Evolutionary conservation across 1,140 invertebrate genomes (phyloP), one percentile per base, ranked within the genome.

Genomic region (Lutraria rhynchaena): DNA sequence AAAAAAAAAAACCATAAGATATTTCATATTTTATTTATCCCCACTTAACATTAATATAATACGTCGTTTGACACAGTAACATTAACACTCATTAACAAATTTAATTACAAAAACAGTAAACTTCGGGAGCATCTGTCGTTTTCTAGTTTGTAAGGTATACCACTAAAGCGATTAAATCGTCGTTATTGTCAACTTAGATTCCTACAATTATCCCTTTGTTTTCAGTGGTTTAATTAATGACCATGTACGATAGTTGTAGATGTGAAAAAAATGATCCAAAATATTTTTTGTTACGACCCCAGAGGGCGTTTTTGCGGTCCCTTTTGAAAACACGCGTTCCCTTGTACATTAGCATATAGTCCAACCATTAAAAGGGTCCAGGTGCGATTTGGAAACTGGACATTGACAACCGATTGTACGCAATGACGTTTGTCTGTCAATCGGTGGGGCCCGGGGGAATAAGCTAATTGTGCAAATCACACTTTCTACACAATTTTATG

Each of bases 401-500:
- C 37, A 5, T 60, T 61, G 73, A 75, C 73, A 58, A 44, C 17
- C 19, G 31, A 41, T 75, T 49, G 37, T 57, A 35, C 61, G 63
- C 46, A 44, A 61, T 75, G 73, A 61, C 73, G 44, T 75, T 19
- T 22, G 19, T 31, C 37, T 75, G 73, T 60, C 73, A 75, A 60
- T 44, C 31, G 24, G 13, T 46, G 58, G 31, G n/a, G 71, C 73
- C 73, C 27, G 15, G 22, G 58, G 73, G 57, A 49, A 60, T 51
- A 60, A 60, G 35, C 73, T 60, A 61, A 75, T 75, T 75, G 58
- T 75, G 44, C 58, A 60, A 61, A 75, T 75, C 73, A 22, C 73
- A 75, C 73, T 37, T 60, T 46, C 33, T 61, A 49, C 73, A 49
- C n/a, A 37, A 24, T 27, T 75, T 75, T 75, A 49, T 75, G 55